These are phyloP conservation scores for Apistogramma diplotaenia DNA, from an alignment of 2,113 vertebrate species.

Conservation along the genomic window DNA sequence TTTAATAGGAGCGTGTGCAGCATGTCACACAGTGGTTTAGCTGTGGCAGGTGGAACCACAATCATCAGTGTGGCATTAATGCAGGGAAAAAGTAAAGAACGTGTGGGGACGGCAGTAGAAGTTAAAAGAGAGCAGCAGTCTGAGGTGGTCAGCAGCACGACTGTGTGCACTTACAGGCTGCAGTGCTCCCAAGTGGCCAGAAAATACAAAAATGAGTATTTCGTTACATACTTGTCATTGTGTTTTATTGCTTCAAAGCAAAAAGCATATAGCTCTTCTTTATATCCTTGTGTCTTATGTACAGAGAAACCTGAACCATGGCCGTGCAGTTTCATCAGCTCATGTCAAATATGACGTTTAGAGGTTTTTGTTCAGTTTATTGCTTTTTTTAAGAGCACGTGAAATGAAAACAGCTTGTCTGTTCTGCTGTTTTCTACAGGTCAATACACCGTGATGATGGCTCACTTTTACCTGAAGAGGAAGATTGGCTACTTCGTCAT, in stretches of 20 bases:
- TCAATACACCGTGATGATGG: conserved; percentile 96
- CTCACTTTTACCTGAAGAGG: conserved; percentile 96
- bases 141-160: not conserved
- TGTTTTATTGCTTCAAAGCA: not conserved
- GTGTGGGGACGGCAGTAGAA: not conserved
- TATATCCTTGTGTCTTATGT: too few relatives aligned
- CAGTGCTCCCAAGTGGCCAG: not conserved
- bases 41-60: not conserved
- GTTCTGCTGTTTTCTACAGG: conserved; percentile 71
- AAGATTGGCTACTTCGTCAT: conserved; percentile 99
- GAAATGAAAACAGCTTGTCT: not conserved
- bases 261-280: not conserved
- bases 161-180: not conserved
- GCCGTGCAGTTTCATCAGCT: too few relatives aligned
- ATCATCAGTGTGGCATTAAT: too few relatives aligned
- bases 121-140: not conserved
- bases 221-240: not conserved
- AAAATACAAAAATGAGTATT: not conserved
- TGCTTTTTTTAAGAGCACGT: not conserved
- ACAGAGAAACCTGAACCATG: too few relatives aligned
- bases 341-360: not conserved
- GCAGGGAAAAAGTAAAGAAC: too few relatives aligned
- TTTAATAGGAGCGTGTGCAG: too few relatives aligned
- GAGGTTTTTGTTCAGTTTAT: not conserved
- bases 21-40: not conserved